phyloP scores from a whole-genome alignment of 2,888 invertebrate genomes.

The Caprella mutica region DNA sequence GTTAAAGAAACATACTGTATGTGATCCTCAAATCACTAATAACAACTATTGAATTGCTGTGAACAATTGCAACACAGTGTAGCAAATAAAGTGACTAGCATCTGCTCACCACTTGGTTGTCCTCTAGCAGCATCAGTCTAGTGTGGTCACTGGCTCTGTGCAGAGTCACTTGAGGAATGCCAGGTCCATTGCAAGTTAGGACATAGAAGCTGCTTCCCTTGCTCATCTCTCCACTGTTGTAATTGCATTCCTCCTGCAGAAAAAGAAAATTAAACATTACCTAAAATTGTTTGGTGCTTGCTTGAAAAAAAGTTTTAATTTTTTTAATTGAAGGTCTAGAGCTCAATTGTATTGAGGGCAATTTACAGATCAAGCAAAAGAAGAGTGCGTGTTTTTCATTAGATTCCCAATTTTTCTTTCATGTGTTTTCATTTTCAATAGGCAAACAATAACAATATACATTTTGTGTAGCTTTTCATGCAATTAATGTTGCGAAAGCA shows the following conservation, averaged over 20 bases:
- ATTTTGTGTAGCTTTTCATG: too few species aligned
- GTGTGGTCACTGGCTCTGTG: conserved; percentile 26
- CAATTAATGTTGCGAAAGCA: too few species aligned
- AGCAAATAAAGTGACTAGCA: not conserved
- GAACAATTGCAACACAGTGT: too few species aligned
- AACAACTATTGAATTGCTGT: not conserved
- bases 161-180: conserved; percentile 34
- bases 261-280: too few species aligned
- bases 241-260: conserved; percentile 48
- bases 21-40: not conserved
- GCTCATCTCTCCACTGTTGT: conserved; percentile 58
- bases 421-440: too few species aligned
- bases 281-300: too few species aligned
- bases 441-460: too few species aligned
- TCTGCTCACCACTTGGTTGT: conserved; percentile 34
- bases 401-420: too few species aligned
- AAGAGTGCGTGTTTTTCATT: too few species aligned
- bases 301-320: not conserved
- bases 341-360: too few species aligned
- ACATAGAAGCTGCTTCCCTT: conserved; percentile 54
- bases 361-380: too few species aligned
- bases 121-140: conserved; percentile 31
- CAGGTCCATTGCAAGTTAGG: conserved; percentile 69
- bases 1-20: too few species aligned
- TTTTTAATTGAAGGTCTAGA: not conserved